Conservation (phyloP, 2,113 vertebrate genomes). For the Verasper variegatus region DNA sequence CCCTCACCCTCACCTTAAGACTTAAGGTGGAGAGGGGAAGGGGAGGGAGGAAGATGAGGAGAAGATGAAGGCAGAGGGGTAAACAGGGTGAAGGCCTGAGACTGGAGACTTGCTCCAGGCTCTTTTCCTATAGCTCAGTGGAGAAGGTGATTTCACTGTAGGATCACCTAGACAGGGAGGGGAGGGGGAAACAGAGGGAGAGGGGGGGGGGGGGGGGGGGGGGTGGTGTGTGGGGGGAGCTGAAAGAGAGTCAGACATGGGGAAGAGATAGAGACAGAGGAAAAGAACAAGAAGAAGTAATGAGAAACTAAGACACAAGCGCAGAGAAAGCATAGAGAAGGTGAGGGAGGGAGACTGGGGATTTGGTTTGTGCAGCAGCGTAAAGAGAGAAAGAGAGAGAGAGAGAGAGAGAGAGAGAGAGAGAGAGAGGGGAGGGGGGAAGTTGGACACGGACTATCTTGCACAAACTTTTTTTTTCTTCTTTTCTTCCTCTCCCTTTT, state of each 20-base stretch:
- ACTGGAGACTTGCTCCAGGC: slow-evolving; percentile 53
- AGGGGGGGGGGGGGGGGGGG: not conserved
- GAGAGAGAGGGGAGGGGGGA: slow-evolving; percentile 68
- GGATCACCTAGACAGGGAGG: slow-evolving; percentile 56
- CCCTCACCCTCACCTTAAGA: not conserved
- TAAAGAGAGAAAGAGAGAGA: not conserved
- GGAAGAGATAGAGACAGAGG: not conserved
- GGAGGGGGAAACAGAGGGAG: slow-evolving; percentile 1
- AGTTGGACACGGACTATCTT: slow-evolving; percentile 73
- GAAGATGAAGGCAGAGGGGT: not conserved
- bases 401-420: too few species aligned
- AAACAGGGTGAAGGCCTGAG: slow-evolving; percentile 32
- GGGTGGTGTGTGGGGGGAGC: not conserved
- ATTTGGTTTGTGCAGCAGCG: slow-evolving; percentile 22
- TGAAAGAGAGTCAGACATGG: not conserved
- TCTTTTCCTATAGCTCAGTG: slow-evolving; percentile 46
- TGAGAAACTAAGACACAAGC: slow-evolving; percentile 26
- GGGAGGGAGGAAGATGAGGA: not conserved
- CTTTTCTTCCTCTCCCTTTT: slow-evolving; percentile 52
- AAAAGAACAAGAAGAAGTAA: slow-evolving; percentile 25
- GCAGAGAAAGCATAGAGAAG: slow-evolving; percentile 4
- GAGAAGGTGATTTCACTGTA: slow-evolving; percentile 74
- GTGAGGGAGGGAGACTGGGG: slow-evolving; percentile 26
- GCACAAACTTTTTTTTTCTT: slow-evolving; percentile 70
- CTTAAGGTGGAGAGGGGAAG: too few species aligned